A percentile compares a stretch with the other conserved stretches of the same genome.
phyloP scores from a whole-genome alignment of 2,113 vertebrate genomes.

The Eublepharis macularius region DNA sequence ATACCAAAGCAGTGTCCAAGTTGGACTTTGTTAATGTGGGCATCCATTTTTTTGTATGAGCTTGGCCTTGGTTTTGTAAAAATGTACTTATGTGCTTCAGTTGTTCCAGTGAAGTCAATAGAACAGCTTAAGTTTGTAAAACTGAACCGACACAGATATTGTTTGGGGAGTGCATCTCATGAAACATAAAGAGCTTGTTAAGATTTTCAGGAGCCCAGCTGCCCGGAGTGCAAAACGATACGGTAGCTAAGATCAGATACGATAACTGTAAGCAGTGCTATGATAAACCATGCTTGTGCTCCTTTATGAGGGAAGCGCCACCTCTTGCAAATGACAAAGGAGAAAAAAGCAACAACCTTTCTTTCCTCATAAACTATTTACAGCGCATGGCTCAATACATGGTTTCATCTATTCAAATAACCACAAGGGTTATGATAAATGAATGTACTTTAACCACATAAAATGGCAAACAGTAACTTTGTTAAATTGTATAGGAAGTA shows the following conservation, averaged over 20 bases:
- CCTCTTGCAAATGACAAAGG: neutral
- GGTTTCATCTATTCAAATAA: neutral
- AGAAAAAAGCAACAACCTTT: neutral
- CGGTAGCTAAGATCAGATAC: neutral
- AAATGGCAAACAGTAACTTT: neutral
- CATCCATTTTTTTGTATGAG: neutral
- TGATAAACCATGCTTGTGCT: neutral
- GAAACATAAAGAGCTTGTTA: neutral
- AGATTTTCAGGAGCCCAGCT: neutral
- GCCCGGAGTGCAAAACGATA: neutral
- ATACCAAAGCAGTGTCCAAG: neutral
- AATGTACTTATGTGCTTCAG: neutral
- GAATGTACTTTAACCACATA: neutral
- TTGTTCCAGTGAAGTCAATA: neutral
- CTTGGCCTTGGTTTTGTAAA: neutral
- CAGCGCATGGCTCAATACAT: too few relatives aligned
- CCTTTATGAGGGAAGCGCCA: neutral
- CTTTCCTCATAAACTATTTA: too few relatives aligned
- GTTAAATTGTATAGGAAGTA: neutral
- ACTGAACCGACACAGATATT: neutral
- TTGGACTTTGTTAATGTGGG: neutral
- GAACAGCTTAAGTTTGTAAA: neutral
- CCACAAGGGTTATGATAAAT: neutral
- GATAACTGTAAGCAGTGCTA: too few relatives aligned
- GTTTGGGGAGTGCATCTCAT: neutral